Base-by-base conservation (phyloP, 2,113 vertebrate genomes). In the Halcyon malimbica region DNA sequence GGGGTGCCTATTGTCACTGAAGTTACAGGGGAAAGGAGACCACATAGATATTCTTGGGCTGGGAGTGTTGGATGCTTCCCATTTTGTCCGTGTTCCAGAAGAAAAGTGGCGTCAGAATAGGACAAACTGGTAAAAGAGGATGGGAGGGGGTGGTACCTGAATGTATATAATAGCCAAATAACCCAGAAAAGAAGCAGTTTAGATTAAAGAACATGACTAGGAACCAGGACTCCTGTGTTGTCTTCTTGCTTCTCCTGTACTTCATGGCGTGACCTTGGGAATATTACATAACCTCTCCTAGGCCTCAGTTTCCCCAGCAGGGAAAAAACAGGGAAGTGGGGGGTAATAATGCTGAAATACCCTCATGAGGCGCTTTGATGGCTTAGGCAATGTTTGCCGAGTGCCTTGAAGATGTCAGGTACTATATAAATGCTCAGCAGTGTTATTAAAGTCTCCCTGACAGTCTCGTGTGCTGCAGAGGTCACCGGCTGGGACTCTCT, bases 271-370 rank as follows among this genome's bases (percentile, higher is more conserved):
- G 94, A 95, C 93, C 89, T 95, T 94, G 90, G 68, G 81, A 78
- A 37, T 20, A 26, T 96, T 87, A 85, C 56, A 56, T 91, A 93
- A 91, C 21, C 6, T 70, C 31, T 82, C 23, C 69, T 69, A 81
- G 91, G 70, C 73, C 90, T 95, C 94, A 93, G 92, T 94, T 97
- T 95, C 90, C 85, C 84, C 41, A 63, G 24, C 42, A 75, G 33
- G 64, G 53, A 37, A 59, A 50, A 48, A 79, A n/a, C 2, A 4
- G 6, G 16, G 18, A 5, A 12, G 7, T 11, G 7, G 7, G 9
- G 9, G 53, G 7, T 71, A 35, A 24, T 69, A 87, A 50, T 63
- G 44, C 33, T 70, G 48, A 68, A 92, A 69, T 88, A 41, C 8
- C 11, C 62, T 70, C 44, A 16, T 7, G 48, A 48, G 42, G 6